Evolutionary conservation across 2,797 vertebrate species (phyloP), one percentile per base, ranked within the genome.

Genomic region (Neosilurus mollespiculum): DNA sequence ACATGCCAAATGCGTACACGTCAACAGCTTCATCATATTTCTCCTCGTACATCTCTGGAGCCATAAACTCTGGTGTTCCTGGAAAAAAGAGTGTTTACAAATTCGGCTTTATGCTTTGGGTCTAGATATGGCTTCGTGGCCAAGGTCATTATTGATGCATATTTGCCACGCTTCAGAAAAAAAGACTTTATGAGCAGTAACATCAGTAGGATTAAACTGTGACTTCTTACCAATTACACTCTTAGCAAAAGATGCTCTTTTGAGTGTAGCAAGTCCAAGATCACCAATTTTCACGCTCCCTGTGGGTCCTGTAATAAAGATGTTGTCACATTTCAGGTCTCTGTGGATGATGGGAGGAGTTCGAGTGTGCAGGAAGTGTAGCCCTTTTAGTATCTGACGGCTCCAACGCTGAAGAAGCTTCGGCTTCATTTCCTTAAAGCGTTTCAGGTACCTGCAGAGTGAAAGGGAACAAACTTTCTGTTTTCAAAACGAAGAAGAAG

Each of bases 1-100:
- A 99, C 98, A 99, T 99, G 84, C 98, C 98, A 0, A 99, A 99
- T 64, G 98, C 98, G 0, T 99, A 99, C 85, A 99, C 98, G 0
- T 99, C 98, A 87, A 99, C 98, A 0, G 97, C 96, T 87, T 99
- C 98, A 0, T 99, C 97, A 0, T 99, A 99, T 90, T 98, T 98
- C 92, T 99, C 98, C 91, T 99, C 98, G 0, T 99, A 99, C 98
- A 99, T 99, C 93, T 99, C 98, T 0, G 98, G 77, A 12, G 77
- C 77, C 77, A 79, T 79, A 24, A 79, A 99, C 91, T 99, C 98
- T 0, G 98, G 98, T 1, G 98, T 99, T 86, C 98, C 98, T 99
- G 93, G 70, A 51, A 85, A 59, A 65, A 10, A 11, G n/a, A 1
- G 51, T 20, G 51, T 1, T 26, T 10, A 78, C 22, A 77, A 16